A percentile compares a stretch with the other conserved stretches of the same genome.
phyloP scores from a whole-genome alignment of 2,113 vertebrate species.

The Pygoscelis antarcticus region DNA sequence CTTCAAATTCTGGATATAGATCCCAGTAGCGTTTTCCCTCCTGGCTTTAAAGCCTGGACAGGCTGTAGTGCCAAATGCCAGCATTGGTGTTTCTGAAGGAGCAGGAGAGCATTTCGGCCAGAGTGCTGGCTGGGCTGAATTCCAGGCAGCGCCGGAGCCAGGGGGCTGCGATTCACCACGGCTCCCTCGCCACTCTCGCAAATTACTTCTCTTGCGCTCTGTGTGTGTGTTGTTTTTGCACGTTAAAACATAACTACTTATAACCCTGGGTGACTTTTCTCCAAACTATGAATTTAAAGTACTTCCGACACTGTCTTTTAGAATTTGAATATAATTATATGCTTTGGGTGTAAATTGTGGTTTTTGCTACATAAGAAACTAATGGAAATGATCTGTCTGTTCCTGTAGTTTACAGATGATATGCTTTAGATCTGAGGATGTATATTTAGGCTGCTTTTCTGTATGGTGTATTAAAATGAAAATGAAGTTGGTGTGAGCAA shows the following conservation, averaged over 20 bases:
- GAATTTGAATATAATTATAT: slow-evolving; percentile 79
- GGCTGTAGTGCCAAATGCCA: background rate
- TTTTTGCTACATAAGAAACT: slow-evolving; percentile 73
- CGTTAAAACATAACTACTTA: slow-evolving; percentile 45
- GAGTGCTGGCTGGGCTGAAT: background rate
- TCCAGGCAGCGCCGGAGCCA: background rate
- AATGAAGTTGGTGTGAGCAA: slow-evolving; percentile 61
- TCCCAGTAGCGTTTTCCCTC: background rate
- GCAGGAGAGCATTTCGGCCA: background rate
- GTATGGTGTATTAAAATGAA: slow-evolving; percentile 70
- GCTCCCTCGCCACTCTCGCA: background rate
- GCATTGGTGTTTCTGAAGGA: background rate
- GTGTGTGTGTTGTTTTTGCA: background rate
- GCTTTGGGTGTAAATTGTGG: slow-evolving; percentile 72
- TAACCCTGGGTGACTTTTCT: slow-evolving; percentile 54
- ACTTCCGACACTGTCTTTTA: slow-evolving; percentile 68
- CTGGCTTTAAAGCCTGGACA: background rate
- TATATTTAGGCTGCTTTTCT: slow-evolving; percentile 73
- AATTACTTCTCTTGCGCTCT: background rate
- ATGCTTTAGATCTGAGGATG: slow-evolving; percentile 53
- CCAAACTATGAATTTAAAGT: slow-evolving; percentile 74
- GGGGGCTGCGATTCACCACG: background rate
- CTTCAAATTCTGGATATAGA: background rate
- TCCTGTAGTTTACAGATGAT: slow-evolving; percentile 76
- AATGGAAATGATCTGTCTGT: slow-evolving; percentile 74